Percentiles rank a stretch among this genome's conserved stretches.
Evolutionary conservation across 2,888 invertebrate genomes (phyloP).

Genomic region (Coenonympha glycerion): DNA sequence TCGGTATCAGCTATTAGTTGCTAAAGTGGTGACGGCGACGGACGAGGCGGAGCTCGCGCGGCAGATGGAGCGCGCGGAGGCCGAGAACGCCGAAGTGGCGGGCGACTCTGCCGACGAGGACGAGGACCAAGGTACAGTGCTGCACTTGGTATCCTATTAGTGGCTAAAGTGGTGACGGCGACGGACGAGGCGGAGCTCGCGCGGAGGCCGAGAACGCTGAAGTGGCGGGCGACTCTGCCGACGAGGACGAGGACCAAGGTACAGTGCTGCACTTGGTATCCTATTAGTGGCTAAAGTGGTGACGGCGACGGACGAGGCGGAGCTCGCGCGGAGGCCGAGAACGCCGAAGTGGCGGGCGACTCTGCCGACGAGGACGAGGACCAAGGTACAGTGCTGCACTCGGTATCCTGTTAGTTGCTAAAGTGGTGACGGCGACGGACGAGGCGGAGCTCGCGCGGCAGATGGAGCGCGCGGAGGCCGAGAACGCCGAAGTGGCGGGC

Average conservation of each 20-base stretch:
- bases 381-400: too few species aligned
- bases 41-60: conserved; percentile 97
- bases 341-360: conserved; percentile 94
- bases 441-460: conserved; percentile 96
- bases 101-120: conserved; percentile 92
- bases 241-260: conserved; percentile 83
- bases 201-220: conserved; percentile 96
- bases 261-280: too few species aligned
- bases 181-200: conserved; percentile 96
- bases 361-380: conserved; percentile 88
- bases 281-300: too few species aligned
- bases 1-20: too few species aligned
- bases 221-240: conserved; percentile 92
- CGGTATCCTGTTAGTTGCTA: too few species aligned
- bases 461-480: conserved; percentile 94
- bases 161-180: too few species aligned
- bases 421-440: conserved; percentile 96
- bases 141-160: too few species aligned
- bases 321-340: conserved; percentile 95
- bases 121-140: conserved; percentile 77
- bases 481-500: conserved; percentile 95
- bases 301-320: conserved; percentile 98
- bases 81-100: conserved; percentile 94
- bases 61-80: conserved; percentile 95
- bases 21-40: too few species aligned